phyloP scores from a whole-genome alignment of 2,888 invertebrate genomes.

The Amphipyra berbera region DNA sequence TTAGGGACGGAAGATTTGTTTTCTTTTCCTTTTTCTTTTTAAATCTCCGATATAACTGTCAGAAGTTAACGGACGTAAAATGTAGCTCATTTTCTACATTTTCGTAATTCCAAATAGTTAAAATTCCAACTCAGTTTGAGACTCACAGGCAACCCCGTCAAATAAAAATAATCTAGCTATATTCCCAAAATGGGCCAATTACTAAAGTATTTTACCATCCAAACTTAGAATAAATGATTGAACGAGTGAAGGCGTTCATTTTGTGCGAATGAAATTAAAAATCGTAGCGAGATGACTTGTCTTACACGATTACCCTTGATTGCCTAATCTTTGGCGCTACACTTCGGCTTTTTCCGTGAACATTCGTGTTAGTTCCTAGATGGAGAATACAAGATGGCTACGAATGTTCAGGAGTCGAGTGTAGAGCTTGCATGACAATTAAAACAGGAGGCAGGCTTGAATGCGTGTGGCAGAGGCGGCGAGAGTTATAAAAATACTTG shows the following conservation, averaged over 20 bases:
- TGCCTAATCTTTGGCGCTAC: constrained; percentile 39
- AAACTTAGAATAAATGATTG: constrained; percentile 10
- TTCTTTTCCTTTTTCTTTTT: not conserved
- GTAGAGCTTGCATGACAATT: constrained; percentile 26
- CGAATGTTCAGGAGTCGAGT: constrained; percentile 25
- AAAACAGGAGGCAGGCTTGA: constrained; percentile 35
- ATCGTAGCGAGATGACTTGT: constrained; percentile 51
- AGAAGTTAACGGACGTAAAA: too few species aligned
- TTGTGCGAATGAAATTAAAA: constrained; percentile 52
- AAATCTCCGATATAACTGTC: too few species aligned
- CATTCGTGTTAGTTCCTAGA: constrained; percentile 25
- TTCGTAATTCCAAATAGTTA: constrained; percentile 5
- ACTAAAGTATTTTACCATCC: not conserved
- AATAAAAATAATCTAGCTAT: not conserved
- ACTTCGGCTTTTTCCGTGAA: constrained; percentile 38
- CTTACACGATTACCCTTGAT: constrained; percentile 58
- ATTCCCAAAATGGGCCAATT: not conserved
- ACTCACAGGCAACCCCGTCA: too few species aligned
- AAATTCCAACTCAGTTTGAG: not conserved
- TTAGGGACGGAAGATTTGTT: constrained; percentile 21
- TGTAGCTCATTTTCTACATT: too few species aligned
- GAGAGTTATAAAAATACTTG: constrained; percentile 25
- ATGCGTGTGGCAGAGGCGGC: constrained; percentile 49
- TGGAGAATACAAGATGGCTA: constrained; percentile 14
- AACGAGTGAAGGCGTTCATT: constrained; percentile 50